These are phyloP conservation scores for Chrysina gloriosa DNA, from an alignment of 2,888 invertebrate species.

Conservation along the genomic window DNA sequence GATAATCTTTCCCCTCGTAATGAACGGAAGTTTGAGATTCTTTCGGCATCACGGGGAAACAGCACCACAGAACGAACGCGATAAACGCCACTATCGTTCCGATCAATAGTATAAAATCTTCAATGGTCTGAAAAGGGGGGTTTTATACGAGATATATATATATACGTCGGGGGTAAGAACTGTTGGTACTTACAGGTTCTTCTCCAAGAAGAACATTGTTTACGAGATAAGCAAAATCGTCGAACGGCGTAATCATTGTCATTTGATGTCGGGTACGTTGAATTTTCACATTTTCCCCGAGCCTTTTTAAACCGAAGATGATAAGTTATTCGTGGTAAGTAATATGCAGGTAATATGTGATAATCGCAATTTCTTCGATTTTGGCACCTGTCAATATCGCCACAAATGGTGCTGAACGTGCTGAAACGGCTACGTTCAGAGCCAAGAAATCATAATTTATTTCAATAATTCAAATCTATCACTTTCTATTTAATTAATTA, in stretches of 20 bases:
- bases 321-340: too few relatives aligned
- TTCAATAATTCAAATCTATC: too few relatives aligned
- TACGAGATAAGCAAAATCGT: constrained; percentile 71
- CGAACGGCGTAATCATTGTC: constrained; percentile 69
- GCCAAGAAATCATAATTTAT: too few relatives aligned
- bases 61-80: constrained; percentile 74
- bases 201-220: constrained; percentile 72
- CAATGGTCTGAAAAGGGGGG: constrained; percentile 67
- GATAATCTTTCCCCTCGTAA: constrained; percentile 60
- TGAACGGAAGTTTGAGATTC: constrained; percentile 57
- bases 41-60: constrained; percentile 68
- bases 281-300: too few relatives aligned
- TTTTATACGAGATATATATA: background rate
- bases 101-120: constrained; percentile 72
- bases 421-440: too few relatives aligned
- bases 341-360: too few relatives aligned
- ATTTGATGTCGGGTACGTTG: too few relatives aligned
- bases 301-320: background rate
- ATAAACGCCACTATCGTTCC: constrained; percentile 73
- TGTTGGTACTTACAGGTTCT: constrained; percentile 68
- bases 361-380: too few relatives aligned
- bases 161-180: constrained; percentile 24
- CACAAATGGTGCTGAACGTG: too few relatives aligned
- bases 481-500: too few relatives aligned
- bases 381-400: too few relatives aligned